Percentiles rank a stretch among this genome's conserved stretches.
phyloP scores from a whole-genome alignment of 2,888 invertebrate species.

The Rotaria socialis region DNA sequence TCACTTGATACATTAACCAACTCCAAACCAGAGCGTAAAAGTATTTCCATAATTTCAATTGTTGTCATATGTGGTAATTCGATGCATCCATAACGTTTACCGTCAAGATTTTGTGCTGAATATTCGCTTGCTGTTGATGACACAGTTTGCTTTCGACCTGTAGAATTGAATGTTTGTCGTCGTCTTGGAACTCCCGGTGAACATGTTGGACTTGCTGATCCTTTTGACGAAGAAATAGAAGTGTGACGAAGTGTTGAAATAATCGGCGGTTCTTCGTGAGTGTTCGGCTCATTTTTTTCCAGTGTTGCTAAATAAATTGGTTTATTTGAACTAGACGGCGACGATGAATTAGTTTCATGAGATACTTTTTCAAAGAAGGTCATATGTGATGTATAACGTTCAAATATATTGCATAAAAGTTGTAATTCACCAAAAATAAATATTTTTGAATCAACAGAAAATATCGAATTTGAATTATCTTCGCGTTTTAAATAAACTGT shows the following conservation, averaged over 20 bases:
- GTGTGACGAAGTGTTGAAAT: not conserved
- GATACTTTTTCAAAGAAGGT: not conserved
- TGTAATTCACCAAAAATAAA: slow-evolving; percentile 17
- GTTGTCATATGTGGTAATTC: not conserved
- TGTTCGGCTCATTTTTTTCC: not conserved
- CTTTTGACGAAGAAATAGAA: not conserved
- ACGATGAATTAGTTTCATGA: not conserved
- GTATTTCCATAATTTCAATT: not conserved
- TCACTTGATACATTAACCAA: not conserved
- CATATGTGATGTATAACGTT: not conserved
- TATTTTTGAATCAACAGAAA: not conserved
- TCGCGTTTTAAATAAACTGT: slow-evolving; percentile 20
- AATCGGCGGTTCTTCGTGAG: not conserved
- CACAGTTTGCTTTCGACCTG: not conserved
- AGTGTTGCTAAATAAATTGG: not conserved
- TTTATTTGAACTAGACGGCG: not conserved
- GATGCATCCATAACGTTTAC: not conserved
- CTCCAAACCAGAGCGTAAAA: not conserved
- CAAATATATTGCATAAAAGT: not conserved
- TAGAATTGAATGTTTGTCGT: not conserved
- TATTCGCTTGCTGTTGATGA: not conserved
- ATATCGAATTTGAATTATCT: not conserved
- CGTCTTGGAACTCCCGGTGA: not conserved
- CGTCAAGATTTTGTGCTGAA: not conserved
- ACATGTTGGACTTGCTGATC: not conserved